A percentile compares a stretch with the other conserved stretches of the same genome.
Conservation (phyloP, 2,888 invertebrate species). For the Holacanthella duospinosa region DNA sequence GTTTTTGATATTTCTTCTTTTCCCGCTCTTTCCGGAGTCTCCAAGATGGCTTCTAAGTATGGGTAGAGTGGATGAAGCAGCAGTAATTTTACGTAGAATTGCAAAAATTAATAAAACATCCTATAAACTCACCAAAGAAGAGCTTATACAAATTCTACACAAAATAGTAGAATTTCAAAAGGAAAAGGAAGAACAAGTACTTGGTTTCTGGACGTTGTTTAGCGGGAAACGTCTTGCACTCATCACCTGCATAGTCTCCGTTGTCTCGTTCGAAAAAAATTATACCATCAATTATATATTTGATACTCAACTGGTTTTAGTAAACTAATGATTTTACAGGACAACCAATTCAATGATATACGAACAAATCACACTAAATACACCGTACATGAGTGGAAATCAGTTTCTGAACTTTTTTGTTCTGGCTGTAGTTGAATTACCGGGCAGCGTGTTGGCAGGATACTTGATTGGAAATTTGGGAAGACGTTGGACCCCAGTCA, state of each 20-base stretch:
- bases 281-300: no score
- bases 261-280: no score
- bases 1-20: neutral
- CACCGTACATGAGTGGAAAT: neutral
- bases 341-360: neutral
- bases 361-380: neutral
- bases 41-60: neutral
- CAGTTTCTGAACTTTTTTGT: neutral
- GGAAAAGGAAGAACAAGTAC: neutral
- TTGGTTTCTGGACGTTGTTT: no score
- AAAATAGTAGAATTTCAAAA: neutral
- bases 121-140: neutral
- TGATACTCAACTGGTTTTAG: no score
- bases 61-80: neutral
- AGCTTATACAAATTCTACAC: neutral
- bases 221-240: no score
- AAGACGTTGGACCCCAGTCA: neutral
- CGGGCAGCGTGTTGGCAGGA: neutral
- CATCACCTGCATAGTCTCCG: no score
- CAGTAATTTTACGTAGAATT: neutral
- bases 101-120: neutral
- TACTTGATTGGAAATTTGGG: neutral
- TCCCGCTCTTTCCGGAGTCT: constrained; percentile 1
- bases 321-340: no score
- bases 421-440: neutral